phyloP scores from a whole-genome alignment of 2,888 invertebrate species.

The Drosophila recens region DNA sequence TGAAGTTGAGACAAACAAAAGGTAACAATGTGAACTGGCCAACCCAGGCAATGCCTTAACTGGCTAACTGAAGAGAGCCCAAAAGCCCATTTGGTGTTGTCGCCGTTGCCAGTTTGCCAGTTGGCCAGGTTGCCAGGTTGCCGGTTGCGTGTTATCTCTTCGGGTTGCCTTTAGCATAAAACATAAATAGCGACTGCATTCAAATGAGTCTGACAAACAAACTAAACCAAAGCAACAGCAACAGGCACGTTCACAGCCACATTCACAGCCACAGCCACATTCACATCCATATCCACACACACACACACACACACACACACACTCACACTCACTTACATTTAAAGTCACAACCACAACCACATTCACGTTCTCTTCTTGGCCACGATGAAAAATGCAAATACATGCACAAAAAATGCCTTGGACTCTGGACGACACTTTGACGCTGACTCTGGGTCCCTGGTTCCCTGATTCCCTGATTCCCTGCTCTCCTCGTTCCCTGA shows the following conservation, averaged over 20 bases:
- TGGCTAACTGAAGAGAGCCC: constrained; percentile 17
- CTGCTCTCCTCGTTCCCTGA: too few species aligned
- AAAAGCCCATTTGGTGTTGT: constrained; percentile 46
- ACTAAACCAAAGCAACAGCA: constrained; percentile 61
- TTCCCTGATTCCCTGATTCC: too few species aligned
- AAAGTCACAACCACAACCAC: not conserved
- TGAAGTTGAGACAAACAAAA: constrained; percentile 43
- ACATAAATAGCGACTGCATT: constrained; percentile 81
- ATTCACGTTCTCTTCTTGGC: constrained; percentile 5
- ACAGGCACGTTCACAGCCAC: constrained; percentile 25
- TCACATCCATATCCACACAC: too few species aligned
- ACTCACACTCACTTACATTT: not conserved
- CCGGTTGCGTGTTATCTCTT: constrained; percentile 66
- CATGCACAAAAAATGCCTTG: constrained; percentile 48
- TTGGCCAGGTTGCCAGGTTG: constrained; percentile 37
- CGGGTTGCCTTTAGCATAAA: constrained; percentile 74
- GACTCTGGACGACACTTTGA: constrained; percentile 1
- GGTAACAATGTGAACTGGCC: constrained; percentile 51
- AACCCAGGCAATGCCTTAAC: constrained; percentile 52
- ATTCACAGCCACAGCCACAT: not conserved
- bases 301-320: not conserved
- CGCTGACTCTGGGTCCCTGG: constrained; percentile 1
- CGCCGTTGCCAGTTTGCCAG: constrained; percentile 32
- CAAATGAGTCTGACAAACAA: constrained; percentile 80
- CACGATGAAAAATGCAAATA: constrained; percentile 62